These are phyloP conservation scores for Linnaemya tessellans DNA, from an alignment of 2,888 invertebrate genomes.

Conservation along the genomic window DNA sequence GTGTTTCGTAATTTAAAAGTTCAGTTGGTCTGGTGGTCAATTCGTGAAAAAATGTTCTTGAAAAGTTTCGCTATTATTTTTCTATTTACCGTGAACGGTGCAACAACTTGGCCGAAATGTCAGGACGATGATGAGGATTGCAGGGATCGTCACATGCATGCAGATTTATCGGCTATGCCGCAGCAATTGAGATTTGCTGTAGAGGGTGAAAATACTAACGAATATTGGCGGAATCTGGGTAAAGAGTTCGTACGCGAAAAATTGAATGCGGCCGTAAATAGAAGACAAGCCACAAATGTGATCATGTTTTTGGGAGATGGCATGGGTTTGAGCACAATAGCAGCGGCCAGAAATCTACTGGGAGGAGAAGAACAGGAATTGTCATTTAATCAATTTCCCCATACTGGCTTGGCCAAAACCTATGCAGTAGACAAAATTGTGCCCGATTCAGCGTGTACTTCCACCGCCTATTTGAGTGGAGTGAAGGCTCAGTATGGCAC, in stretches of 20 bases:
- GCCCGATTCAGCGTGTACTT: conserved; percentile 93
- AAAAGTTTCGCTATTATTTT: conserved; percentile 2
- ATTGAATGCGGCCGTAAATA: conserved; percentile 76
- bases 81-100: conserved; percentile 3
- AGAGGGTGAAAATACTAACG: conserved; percentile 75
- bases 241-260: conserved; percentile 79
- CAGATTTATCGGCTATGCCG: conserved; percentile 84
- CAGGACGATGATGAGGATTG: conserved; percentile 76
- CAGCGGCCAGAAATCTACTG: conserved; percentile 89
- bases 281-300: conserved; percentile 88
- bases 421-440: conserved; percentile 90
- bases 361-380: conserved; percentile 90
- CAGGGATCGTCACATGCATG: conserved; percentile 79
- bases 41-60: conserved; percentile 51
- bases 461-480: conserved; percentile 89
- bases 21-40: conserved; percentile 49
- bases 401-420: conserved; percentile 88
- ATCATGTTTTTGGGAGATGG: conserved; percentile 94
- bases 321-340: conserved; percentile 92
- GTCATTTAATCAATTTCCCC: conserved; percentile 90
- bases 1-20: neutral
- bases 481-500: conserved; percentile 91
- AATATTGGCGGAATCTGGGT: conserved; percentile 78
- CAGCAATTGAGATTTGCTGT: conserved; percentile 80
- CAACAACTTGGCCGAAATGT: conserved; percentile 76